phyloP scores from a whole-genome alignment of 1,140 invertebrate genomes.

The Drosophila pectinifera region DNA sequence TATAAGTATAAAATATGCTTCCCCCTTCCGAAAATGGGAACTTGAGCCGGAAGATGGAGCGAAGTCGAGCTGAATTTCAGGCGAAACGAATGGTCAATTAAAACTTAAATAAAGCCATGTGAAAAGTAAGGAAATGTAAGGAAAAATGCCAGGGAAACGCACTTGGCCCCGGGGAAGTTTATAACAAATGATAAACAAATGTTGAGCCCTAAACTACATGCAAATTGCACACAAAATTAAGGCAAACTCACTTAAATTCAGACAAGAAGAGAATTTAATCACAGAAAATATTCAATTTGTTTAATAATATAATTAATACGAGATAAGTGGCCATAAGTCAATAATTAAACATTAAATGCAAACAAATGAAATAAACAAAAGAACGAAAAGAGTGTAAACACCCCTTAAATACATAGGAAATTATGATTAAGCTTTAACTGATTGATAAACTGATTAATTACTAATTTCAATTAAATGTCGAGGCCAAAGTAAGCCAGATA shows the following conservation, averaged over 20 bases:
- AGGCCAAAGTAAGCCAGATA: slow-evolving; percentile 4
- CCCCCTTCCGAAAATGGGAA: not conserved
- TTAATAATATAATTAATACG: no score
- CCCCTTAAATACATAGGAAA: no score
- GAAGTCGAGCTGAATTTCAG: slow-evolving; percentile 3
- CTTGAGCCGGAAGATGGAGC: not conserved
- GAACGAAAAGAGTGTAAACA: no score
- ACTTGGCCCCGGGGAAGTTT: not conserved
- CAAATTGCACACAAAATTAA: no score
- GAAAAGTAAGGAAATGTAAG: not conserved
- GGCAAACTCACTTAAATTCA: no score
- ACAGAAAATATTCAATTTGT: no score
- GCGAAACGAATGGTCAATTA: slow-evolving; percentile 24
- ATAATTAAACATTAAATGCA: no score
- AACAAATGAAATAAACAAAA: not conserved
- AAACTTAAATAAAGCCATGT: slow-evolving; percentile 13
- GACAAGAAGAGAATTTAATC: not conserved
- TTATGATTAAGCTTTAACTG: no score
- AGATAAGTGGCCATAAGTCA: no score
- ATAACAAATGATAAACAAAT: not conserved
- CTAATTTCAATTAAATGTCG: not conserved
- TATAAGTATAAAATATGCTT: slow-evolving; percentile 2
- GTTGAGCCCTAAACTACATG: not conserved
- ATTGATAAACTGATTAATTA: not conserved
- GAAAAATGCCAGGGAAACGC: slow-evolving; percentile 7